phyloP scores from a whole-genome alignment of 2,797 vertebrate species.

The Pseudochaenichthys georgianus region DNA sequence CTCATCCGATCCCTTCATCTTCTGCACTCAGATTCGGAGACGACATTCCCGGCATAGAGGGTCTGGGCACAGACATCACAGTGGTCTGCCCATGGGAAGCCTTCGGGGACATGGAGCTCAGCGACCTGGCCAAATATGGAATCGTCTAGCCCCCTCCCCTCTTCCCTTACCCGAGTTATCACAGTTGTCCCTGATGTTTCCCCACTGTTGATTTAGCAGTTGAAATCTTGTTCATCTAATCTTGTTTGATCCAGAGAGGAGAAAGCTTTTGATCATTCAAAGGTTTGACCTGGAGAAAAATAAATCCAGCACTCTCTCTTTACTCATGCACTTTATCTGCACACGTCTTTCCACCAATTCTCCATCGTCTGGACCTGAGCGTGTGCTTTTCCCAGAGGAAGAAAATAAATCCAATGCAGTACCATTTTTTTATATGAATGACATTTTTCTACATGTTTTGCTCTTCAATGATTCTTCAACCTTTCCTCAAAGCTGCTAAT shows the following conservation, averaged over 20 bases:
- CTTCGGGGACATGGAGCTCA: constrained; percentile 88
- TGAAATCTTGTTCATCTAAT: background rate
- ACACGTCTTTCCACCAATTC: background rate
- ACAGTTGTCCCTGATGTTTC: constrained; percentile 11
- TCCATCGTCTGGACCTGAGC: background rate
- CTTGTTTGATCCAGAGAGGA: constrained; percentile 10
- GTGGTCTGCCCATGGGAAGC: constrained; percentile 88
- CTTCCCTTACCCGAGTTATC: background rate
- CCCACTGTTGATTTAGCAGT: constrained; percentile 14
- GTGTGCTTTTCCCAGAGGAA: background rate
- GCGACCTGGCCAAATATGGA: constrained; percentile 86
- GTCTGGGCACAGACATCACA: constrained; percentile 82
- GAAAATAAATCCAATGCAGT: background rate
- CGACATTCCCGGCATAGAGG: constrained; percentile 95
- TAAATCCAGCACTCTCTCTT: constrained; percentile 12
- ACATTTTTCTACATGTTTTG: constrained; percentile 22
- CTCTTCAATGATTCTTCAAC: background rate
- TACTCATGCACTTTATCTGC: constrained; percentile 49
- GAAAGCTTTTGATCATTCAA: constrained; percentile 43
- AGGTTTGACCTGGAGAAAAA: constrained; percentile 40
- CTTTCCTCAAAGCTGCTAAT: constrained; percentile 36
- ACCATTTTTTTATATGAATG: constrained; percentile 16
- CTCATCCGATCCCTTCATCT: constrained; percentile 12
- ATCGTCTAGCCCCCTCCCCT: constrained; percentile 72
- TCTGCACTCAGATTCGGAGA: constrained; percentile 84